These are phyloP conservation scores for Gadus chalcogrammus DNA, from an alignment of 2,113 vertebrate genomes.

Conservation along the genomic window DNA sequence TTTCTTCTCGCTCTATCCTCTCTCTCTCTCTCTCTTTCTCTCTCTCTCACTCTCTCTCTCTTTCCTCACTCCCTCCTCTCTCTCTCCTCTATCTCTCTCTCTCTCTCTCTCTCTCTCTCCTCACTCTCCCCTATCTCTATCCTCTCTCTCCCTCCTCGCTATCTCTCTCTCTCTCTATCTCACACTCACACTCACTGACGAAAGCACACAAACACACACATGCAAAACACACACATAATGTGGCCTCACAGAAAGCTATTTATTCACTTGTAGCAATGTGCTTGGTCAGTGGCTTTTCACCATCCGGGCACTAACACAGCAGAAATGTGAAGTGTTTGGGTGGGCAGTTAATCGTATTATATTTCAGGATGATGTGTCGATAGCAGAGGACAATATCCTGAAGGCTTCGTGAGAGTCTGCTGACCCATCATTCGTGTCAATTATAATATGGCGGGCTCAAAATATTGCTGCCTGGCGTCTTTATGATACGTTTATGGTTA, in stretches of 20 bases:
- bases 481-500: conserved; percentile 39
- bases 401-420: conserved; percentile 40
- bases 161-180: too few relatives aligned
- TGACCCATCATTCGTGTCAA: conserved; percentile 58
- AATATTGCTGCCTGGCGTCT: conserved; percentile 53
- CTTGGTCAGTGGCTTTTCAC: conserved; percentile 54
- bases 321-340: conserved; percentile 63
- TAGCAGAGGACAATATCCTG: conserved; percentile 47
- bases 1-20: neutral
- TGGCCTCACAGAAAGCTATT: conserved; percentile 46
- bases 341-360: conserved; percentile 56
- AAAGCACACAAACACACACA: conserved; percentile 7
- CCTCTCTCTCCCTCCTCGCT: too few relatives aligned
- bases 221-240: conserved; percentile 32
- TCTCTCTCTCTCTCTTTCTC: too few relatives aligned
- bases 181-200: neutral
- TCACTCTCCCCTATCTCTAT: too few relatives aligned
- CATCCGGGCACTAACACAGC: conserved; percentile 49
- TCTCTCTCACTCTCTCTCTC: too few relatives aligned
- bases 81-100: too few relatives aligned
- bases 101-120: too few relatives aligned
- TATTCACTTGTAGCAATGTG: conserved; percentile 47
- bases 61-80: too few relatives aligned
- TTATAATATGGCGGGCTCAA: conserved; percentile 49
- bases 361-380: conserved; percentile 54